Evolutionary conservation across 2,888 invertebrate genomes (phyloP).

Genomic region (Catocala nupta): DNA sequence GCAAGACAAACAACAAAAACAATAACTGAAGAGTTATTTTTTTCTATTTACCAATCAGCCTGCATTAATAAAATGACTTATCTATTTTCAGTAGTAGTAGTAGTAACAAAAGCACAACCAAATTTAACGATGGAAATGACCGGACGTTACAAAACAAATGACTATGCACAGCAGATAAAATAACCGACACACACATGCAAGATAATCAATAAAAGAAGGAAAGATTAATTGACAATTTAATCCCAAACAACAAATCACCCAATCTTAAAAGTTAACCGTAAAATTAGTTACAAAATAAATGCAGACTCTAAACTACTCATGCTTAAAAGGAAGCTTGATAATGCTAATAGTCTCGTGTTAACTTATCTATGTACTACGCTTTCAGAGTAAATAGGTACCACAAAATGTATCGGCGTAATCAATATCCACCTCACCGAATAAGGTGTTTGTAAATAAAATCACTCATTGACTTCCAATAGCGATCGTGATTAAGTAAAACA

Average conservation of each 20-base stretch:
- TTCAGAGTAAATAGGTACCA: conserved; percentile 39
- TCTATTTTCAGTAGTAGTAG: no score
- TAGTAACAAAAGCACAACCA: no score
- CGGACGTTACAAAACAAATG: no score
- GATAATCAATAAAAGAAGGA: no score
- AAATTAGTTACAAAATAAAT: conserved; percentile 26
- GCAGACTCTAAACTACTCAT: conserved; percentile 26
- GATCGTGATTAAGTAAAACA: conserved; percentile 20
- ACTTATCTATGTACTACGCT: conserved; percentile 47
- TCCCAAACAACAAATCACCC: not conserved
- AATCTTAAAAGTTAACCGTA: not conserved
- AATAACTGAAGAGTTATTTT: no score
- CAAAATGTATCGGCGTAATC: conserved; percentile 43
- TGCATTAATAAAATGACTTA: no score
- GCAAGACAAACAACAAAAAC: no score
- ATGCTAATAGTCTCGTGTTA: conserved; percentile 54
- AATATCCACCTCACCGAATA: conserved; percentile 46
- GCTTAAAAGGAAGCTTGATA: conserved; percentile 62
- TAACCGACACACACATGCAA: no score
- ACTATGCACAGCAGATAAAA: no score
- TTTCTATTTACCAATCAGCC: no score
- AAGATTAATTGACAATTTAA: not conserved
- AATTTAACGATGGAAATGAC: no score
- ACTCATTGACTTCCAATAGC: conserved; percentile 41
- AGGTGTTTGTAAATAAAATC: conserved; percentile 46